A percentile compares a stretch with the other conserved stretches of the same genome.
phyloP scores from a whole-genome alignment of 2,113 vertebrate species.

The Saimiri boliviensis region DNA sequence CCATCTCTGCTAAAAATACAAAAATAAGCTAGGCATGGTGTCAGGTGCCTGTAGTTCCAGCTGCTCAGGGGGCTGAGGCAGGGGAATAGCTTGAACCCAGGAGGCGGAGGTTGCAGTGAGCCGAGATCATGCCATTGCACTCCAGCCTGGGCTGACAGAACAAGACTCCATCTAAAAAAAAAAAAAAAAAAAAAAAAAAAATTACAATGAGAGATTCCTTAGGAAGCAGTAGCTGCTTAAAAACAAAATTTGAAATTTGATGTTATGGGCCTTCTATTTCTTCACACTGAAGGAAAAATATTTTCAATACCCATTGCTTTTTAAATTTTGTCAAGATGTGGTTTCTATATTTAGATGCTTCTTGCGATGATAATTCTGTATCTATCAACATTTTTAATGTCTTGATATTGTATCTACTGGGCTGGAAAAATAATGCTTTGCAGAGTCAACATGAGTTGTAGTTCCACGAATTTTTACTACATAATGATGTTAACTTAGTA shows the following conservation, averaged over 20 bases:
- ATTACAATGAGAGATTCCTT: not conserved
- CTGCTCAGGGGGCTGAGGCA: too few relatives aligned
- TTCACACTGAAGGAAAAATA: not conserved
- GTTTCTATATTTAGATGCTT: not conserved
- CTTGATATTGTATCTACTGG: not conserved
- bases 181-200: too few relatives aligned
- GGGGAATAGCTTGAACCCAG: too few relatives aligned
- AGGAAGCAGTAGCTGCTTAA: not conserved
- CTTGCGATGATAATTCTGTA: not conserved
- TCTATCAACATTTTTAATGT: not conserved
- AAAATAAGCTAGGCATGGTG: too few relatives aligned
- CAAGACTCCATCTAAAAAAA: too few relatives aligned
- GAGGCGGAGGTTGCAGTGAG: too few relatives aligned
- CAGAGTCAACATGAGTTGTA: not conserved
- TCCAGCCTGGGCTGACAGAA: too few relatives aligned
- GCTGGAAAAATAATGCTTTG: not conserved
- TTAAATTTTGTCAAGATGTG: not conserved
- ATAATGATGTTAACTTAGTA: conserved; percentile 1
- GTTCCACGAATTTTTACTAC: not conserved
- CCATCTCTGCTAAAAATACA: too few relatives aligned
- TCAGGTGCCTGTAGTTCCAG: too few relatives aligned
- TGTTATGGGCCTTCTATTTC: not conserved
- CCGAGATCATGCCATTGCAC: too few relatives aligned
- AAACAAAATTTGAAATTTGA: not conserved
- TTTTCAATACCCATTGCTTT: not conserved